Percentiles rank a stretch among this genome's conserved stretches.
These are phyloP conservation scores for Murina feae DNA, from an alignment of 2,113 vertebrate species.

Conservation along the genomic window DNA sequence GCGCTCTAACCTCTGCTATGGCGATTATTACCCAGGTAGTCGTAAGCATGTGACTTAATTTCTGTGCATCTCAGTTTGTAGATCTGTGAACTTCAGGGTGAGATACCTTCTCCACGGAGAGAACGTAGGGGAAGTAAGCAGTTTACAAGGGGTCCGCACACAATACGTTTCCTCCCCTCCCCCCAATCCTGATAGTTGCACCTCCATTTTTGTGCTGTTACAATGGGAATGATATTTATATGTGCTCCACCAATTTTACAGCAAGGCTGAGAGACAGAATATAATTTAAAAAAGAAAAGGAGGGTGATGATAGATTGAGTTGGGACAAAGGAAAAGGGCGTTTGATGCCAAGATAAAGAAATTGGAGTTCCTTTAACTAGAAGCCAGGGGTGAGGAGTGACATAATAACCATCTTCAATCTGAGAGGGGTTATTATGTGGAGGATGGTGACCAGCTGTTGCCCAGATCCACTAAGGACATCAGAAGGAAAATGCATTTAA, in stretches of 20 bases:
- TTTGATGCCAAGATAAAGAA: slow-evolving; percentile 44
- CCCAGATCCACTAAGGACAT: background rate
- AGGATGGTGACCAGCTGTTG: slow-evolving; percentile 62
- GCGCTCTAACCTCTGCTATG: background rate
- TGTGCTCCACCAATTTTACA: background rate
- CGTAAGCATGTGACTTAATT: background rate
- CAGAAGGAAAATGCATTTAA: slow-evolving; percentile 34
- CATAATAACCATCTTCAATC: slow-evolving; percentile 21
- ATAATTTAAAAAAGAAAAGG: slow-evolving; percentile 28
- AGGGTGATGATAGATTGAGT: background rate
- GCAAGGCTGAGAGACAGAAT: background rate
- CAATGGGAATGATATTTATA: background rate
- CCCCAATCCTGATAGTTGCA: background rate
- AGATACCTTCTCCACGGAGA: background rate
- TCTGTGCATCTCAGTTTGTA: background rate
- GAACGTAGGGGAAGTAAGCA: background rate
- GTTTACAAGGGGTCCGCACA: rapidly evolving
- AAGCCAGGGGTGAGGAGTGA: slow-evolving; percentile 5
- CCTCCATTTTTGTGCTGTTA: background rate
- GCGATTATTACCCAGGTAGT: background rate
- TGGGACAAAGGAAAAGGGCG: slow-evolving; percentile 4
- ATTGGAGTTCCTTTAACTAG: background rate
- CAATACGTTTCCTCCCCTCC: background rate
- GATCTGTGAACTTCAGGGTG: background rate
- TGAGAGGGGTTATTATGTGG: slow-evolving; percentile 35